Percentiles rank a stretch among this genome's conserved stretches.
phyloP scores from a whole-genome alignment of 2,888 invertebrate genomes.

The Drosophila prostipennis region DNA sequence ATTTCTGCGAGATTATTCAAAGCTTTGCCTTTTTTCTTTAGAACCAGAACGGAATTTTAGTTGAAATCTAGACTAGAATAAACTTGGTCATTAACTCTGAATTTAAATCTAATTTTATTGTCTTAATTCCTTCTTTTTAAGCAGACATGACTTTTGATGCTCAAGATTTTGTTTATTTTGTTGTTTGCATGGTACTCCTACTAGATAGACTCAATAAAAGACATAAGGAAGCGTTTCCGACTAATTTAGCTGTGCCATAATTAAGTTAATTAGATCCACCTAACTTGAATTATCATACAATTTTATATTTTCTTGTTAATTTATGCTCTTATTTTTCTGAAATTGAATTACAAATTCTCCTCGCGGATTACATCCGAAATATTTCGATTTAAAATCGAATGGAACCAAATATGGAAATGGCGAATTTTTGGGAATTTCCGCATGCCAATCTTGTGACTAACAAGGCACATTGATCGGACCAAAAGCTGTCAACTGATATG shows the following conservation, averaged over 20 bases:
- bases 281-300: neutral
- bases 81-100: constrained; percentile 1
- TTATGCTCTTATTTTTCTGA: no score
- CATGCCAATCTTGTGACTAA: constrained; percentile 26
- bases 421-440: constrained; percentile 39
- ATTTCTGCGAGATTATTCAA: neutral
- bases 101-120: constrained; percentile 34
- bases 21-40: neutral
- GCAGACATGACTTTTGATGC: constrained; percentile 2
- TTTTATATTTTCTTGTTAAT: neutral
- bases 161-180: constrained; percentile 16
- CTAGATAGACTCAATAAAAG: constrained; percentile 14
- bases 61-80: constrained; percentile 3
- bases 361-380: constrained; percentile 4
- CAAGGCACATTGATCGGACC: constrained; percentile 5
- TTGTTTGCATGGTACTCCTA: constrained; percentile 21
- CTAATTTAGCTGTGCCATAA: constrained; percentile 11
- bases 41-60: constrained; percentile 10
- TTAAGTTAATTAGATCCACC: constrained; percentile 30
- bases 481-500: constrained; percentile 8
- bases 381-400: constrained; percentile 1
- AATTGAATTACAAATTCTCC: neutral
- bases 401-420: constrained; percentile 15
- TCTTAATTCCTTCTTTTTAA: constrained; percentile 5
- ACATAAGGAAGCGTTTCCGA: constrained; percentile 28